Conservation (phyloP, 2,113 vertebrate genomes). For the Megalops atlanticus region DNA sequence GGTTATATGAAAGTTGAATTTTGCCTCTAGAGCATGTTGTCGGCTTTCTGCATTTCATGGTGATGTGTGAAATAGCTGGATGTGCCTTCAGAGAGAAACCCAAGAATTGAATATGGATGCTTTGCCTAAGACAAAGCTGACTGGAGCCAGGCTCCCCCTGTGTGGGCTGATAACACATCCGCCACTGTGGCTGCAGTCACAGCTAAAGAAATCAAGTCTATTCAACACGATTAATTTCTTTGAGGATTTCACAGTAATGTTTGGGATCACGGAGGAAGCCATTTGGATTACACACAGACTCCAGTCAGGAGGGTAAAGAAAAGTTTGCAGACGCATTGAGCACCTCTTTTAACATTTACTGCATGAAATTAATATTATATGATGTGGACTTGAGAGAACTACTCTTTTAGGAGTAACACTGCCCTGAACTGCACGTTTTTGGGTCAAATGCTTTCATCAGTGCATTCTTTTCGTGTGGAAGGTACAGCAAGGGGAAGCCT, state of each 20-base stretch:
- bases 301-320: conserved; percentile 7
- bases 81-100: neutral
- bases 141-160: neutral
- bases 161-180: conserved; percentile 4
- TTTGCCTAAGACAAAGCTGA: neutral
- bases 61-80: conserved; percentile 1
- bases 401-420: neutral
- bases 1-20: neutral
- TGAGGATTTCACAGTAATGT: conserved; percentile 63
- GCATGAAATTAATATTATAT: neutral
- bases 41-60: neutral
- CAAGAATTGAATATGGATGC: neutral
- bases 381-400: neutral
- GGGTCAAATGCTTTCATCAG: too few relatives aligned
- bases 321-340: neutral
- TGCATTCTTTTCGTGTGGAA: neutral
- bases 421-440: neutral
- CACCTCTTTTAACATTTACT: neutral
- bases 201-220: conserved; percentile 49
- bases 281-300: neutral
- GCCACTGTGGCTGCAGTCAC: conserved; percentile 10
- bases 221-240: conserved; percentile 66
- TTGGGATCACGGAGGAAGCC: conserved; percentile 55
- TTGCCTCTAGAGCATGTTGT: neutral
- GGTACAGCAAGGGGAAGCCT: neutral